A percentile compares a stretch with the other conserved stretches of the same genome.
Evolutionary conservation across 2,113 vertebrate genomes (phyloP).

Genomic region (Origma solitaria): DNA sequence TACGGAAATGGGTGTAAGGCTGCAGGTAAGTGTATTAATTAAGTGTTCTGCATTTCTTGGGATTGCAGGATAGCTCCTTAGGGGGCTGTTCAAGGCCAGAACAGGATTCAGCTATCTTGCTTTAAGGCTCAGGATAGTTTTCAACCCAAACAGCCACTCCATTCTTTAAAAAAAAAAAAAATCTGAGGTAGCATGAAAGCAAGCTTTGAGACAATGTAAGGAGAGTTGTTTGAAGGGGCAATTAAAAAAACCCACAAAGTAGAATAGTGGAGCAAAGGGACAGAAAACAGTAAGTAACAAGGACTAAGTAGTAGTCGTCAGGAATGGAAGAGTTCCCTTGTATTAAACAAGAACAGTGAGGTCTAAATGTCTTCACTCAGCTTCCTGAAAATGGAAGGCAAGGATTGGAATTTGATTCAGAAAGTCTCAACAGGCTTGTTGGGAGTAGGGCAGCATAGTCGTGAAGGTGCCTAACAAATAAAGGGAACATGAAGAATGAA

Average conservation of each 20-base stretch:
- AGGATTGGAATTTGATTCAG: neutral
- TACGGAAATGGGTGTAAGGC: neutral
- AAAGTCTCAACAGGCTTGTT: neutral
- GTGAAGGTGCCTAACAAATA: neutral
- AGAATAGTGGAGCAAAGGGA: neutral
- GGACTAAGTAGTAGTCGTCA: neutral
- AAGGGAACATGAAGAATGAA: neutral
- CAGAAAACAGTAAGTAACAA: neutral
- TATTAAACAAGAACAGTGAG: neutral
- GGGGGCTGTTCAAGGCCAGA: neutral
- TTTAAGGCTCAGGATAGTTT: neutral
- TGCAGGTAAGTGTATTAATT: slow-evolving; percentile 19
- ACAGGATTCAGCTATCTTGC: neutral
- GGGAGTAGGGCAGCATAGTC: fast-evolving
- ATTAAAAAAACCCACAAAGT: neutral
- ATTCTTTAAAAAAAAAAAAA: neutral
- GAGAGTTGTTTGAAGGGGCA: neutral
- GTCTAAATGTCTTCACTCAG: neutral
- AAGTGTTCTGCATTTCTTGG: neutral
- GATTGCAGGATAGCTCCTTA: neutral
- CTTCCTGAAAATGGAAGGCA: neutral
- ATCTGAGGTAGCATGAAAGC: neutral
- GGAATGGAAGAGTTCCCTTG: neutral
- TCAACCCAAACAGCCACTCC: neutral
- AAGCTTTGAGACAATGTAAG: neutral